phyloP scores from a whole-genome alignment of 2,888 invertebrate species.

The Sicus ferrugineus region DNA sequence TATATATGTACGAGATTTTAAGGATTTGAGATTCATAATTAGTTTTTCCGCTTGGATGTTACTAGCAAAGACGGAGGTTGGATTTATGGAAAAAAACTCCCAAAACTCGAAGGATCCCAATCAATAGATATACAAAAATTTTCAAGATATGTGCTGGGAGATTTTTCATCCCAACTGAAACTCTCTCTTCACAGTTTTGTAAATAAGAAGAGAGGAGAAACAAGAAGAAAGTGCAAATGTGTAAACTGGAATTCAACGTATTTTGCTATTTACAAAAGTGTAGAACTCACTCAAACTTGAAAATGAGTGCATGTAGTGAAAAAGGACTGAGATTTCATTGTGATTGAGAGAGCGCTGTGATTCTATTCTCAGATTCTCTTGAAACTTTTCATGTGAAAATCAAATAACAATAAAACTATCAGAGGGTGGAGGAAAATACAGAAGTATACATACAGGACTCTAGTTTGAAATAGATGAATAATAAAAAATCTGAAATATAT shows the following conservation, averaged over 20 bases:
- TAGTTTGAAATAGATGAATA: too few species aligned
- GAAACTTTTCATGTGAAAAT: conserved; percentile 13
- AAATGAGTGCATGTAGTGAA: background rate
- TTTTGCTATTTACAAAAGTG: conserved; percentile 28
- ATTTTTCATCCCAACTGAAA: conserved; percentile 18
- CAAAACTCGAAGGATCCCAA: conserved; percentile 15
- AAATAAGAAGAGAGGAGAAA: background rate
- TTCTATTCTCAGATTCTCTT: background rate
- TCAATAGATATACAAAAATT: conserved; percentile 28
- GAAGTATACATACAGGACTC: conserved; percentile 23
- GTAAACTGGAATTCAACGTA: conserved; percentile 22
- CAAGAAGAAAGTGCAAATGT: background rate
- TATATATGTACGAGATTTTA: background rate
- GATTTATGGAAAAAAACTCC: conserved; percentile 32
- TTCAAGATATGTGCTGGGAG: conserved; percentile 21
- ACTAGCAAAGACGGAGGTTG: conserved; percentile 28
- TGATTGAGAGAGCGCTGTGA: background rate
- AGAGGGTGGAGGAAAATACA: conserved; percentile 18
- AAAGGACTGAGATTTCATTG: background rate
- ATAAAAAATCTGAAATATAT: too few species aligned
- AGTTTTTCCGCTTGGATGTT: too few species aligned
- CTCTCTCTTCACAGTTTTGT: background rate
- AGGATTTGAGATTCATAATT: too few species aligned
- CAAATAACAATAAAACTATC: conserved; percentile 29
- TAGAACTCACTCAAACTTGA: background rate